phyloP scores from a whole-genome alignment of 1,140 invertebrate genomes.

The Tyrophagus putrescentiae region DNA sequence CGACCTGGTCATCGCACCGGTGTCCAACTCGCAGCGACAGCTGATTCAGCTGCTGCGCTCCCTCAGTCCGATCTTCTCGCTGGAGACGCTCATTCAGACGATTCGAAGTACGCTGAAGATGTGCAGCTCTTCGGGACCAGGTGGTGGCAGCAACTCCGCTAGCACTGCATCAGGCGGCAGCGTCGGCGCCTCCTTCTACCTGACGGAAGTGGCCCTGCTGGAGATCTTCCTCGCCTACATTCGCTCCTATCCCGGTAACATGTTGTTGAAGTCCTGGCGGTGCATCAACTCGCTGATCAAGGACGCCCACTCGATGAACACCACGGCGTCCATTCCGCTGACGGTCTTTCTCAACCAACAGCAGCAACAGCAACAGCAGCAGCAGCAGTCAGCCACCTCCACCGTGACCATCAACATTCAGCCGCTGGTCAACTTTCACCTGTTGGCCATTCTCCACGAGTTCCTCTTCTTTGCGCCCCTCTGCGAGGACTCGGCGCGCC shows the following conservation, averaged over 20 bases:
- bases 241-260: conserved; percentile 43
- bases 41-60: not conserved
- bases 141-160: conserved; percentile 26
- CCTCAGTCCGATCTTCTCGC: conserved; percentile 1
- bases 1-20: conserved; percentile 45
- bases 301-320: conserved; percentile 46
- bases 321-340: conserved; percentile 34
- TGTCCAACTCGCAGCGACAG: not conserved
- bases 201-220: conserved; percentile 45
- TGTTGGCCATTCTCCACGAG: conserved; percentile 65
- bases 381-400: not conserved
- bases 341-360: not conserved
- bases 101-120: conserved; percentile 63
- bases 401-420: not conserved
- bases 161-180: not conserved
- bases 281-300: conserved; percentile 59
- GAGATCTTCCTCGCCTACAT: conserved; percentile 57
- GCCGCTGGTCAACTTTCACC: conserved; percentile 62
- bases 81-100: conserved; percentile 48
- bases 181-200: conserved; percentile 22
- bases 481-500: conserved; percentile 64
- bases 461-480: conserved; percentile 65
- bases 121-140: conserved; percentile 33
- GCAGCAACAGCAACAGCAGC: not conserved
- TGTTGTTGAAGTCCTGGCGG: conserved; percentile 61